Conservation (phyloP, 1,140 invertebrate genomes). For the Leptinotarsa texana region DNA sequence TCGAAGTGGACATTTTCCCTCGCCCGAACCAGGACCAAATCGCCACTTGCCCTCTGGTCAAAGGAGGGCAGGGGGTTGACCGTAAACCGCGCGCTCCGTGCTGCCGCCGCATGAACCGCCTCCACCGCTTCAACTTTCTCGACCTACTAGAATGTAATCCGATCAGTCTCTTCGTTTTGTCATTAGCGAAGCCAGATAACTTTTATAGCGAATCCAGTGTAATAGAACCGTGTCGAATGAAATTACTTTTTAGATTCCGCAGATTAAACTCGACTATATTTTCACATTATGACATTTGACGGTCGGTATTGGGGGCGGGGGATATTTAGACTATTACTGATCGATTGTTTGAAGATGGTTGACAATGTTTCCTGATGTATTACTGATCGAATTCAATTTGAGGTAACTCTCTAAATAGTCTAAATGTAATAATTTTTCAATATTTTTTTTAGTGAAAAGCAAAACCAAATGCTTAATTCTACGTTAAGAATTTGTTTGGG, state of each 20-base stretch:
- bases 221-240: neutral
- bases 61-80: neutral
- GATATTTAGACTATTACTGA: no score
- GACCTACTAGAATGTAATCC: conserved; percentile 20
- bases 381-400: no score
- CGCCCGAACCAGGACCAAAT: no score
- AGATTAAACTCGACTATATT: neutral
- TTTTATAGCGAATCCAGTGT: conserved; percentile 9
- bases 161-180: conserved; percentile 22
- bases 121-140: conserved; percentile 13
- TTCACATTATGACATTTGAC: neutral
- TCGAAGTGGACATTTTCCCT: no score
- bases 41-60: no score
- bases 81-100: neutral
- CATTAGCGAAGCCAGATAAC: conserved; percentile 21
- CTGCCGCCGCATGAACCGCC: neutral
- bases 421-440: no score
- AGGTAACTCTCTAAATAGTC: no score
- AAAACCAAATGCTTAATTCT: no score
- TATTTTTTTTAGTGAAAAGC: no score
- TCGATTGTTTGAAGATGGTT: no score
- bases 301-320: neutral
- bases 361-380: no score
- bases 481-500: no score
- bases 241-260: neutral